Conservation (phyloP, 2,888 invertebrate genomes). For the Branchipolynoe longqiensis region DNA sequence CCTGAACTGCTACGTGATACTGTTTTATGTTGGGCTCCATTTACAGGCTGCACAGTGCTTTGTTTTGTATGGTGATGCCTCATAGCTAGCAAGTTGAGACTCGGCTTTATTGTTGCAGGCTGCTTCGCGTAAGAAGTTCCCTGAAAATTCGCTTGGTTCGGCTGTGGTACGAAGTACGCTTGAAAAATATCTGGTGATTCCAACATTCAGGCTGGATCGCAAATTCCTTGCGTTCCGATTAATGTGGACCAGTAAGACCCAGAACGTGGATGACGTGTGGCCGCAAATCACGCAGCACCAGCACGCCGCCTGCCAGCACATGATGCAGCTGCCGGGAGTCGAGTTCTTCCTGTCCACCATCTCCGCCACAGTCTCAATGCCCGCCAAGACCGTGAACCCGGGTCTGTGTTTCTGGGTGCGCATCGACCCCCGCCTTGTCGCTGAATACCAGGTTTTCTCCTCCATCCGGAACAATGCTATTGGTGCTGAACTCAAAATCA, state of each 20-base stretch:
- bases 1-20: too few relatives aligned
- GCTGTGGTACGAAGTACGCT: background rate
- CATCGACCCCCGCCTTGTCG: background rate
- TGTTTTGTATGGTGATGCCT: too few relatives aligned
- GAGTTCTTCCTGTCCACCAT: conserved; percentile 52
- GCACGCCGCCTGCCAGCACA: background rate
- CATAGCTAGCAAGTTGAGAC: too few relatives aligned
- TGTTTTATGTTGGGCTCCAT: too few relatives aligned
- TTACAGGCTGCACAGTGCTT: too few relatives aligned
- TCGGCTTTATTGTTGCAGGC: conserved; percentile 31
- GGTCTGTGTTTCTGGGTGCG: conserved; percentile 30
- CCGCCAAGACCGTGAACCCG: background rate
- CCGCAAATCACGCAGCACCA: background rate
- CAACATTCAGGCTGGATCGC: conserved; percentile 24
- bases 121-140: conserved; percentile 36
- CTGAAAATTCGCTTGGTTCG: background rate
- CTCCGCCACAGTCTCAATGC: conserved; percentile 4
- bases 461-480: conserved; percentile 7
- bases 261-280: background rate
- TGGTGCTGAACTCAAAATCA: conserved; percentile 36
- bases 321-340: conserved; percentile 3
- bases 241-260: background rate
- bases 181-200: background rate
- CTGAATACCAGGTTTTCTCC: background rate
- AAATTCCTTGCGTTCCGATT: conserved; percentile 29